Evolutionary conservation across 2,113 vertebrate species (phyloP).

Genomic region (Cynocephalus volans): DNA sequence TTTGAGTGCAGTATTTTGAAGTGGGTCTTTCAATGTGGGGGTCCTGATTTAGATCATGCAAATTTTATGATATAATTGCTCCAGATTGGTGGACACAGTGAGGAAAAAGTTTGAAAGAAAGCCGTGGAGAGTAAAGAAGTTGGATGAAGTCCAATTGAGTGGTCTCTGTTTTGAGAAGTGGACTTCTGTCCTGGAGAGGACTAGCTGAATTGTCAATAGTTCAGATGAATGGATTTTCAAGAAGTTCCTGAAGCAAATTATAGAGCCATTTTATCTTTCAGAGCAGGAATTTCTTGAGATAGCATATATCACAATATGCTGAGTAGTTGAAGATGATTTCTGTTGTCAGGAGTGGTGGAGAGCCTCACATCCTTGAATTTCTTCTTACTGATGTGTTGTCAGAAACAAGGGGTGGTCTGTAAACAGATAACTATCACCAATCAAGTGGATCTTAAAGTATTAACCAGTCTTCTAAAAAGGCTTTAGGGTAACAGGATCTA

Average conservation of each 20-base stretch:
- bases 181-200: background rate
- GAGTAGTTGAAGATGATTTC: background rate
- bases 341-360: background rate
- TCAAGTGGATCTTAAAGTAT: background rate
- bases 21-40: background rate
- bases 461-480: background rate
- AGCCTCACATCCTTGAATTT: background rate
- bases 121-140: background rate
- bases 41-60: background rate
- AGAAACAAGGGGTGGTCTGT: background rate
- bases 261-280: background rate
- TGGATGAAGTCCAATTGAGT: background rate
- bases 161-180: background rate
- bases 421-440: background rate
- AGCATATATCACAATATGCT: background rate
- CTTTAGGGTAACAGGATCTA: background rate
- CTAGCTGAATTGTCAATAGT: background rate
- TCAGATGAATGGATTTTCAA: background rate
- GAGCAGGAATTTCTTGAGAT: background rate
- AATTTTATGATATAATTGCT: background rate
- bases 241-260: background rate
- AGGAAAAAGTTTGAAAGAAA: background rate
- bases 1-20: background rate
- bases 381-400: background rate
- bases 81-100: background rate